Conservation (phyloP, 2,113 vertebrate species). For the Tor tambroides region DNA sequence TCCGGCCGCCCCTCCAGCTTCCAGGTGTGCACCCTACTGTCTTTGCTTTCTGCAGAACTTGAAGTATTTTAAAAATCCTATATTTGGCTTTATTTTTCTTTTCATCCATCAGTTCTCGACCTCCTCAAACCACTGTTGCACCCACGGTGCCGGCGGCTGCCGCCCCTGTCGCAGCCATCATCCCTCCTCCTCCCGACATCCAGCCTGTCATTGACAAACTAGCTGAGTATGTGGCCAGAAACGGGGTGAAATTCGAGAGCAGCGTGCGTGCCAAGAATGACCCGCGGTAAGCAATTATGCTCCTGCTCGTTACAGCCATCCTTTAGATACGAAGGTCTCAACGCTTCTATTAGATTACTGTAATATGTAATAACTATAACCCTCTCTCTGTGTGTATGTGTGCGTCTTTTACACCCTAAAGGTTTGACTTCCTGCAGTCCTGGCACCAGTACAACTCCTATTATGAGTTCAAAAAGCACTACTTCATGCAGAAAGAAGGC, state of each 20-base stretch:
- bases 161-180: slow-evolving; percentile 76
- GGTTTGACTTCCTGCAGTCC: slow-evolving; percentile 95
- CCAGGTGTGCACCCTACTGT: slow-evolving; percentile 63
- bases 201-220: slow-evolving; percentile 99
- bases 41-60: not conserved
- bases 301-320: slow-evolving; percentile 10
- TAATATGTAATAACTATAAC: slow-evolving; percentile 30
- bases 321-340: slow-evolving; percentile 8
- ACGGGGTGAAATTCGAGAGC: slow-evolving; percentile 94
- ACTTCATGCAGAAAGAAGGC: slow-evolving; percentile 94
- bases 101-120: slow-evolving; percentile 73
- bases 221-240: slow-evolving; percentile 93
- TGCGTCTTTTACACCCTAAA: slow-evolving; percentile 59
- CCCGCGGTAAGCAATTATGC: slow-evolving; percentile 82
- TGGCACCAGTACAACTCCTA: slow-evolving; percentile 97
- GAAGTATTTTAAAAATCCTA: not conserved
- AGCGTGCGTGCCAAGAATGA: slow-evolving; percentile 97
- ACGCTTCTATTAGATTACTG: not conserved
- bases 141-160: not conserved
- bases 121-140: slow-evolving; percentile 75
- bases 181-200: slow-evolving; percentile 94
- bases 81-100: not conserved
- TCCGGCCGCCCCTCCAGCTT: slow-evolving; percentile 41
- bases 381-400: slow-evolving; percentile 29
- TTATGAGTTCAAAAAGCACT: slow-evolving; percentile 99